Percentiles rank a stretch among this genome's conserved stretches.
Conservation (phyloP, 2,797 vertebrate species). For the Potorous gilbertii region DNA sequence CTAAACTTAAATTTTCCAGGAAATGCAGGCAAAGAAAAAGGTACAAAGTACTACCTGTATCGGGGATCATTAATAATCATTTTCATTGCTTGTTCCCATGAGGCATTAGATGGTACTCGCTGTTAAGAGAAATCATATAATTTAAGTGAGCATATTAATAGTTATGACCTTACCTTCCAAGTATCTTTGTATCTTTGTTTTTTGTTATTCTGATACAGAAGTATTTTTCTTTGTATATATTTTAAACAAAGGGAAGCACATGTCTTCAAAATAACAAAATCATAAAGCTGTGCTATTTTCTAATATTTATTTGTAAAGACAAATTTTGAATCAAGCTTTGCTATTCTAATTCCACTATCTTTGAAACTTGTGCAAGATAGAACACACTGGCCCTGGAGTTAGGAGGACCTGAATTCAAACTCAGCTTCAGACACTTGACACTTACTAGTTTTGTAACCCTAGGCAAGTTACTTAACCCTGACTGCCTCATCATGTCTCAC, state of each 20-base stretch:
- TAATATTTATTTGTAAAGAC: neutral
- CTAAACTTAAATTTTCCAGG: neutral
- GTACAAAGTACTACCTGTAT: conserved; percentile 91
- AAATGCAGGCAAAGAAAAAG: neutral
- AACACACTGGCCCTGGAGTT: too few relatives aligned
- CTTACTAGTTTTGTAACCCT: too few relatives aligned
- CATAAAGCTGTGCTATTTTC: neutral
- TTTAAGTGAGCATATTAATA: neutral
- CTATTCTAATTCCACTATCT: neutral
- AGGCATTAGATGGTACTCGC: conserved; percentile 97
- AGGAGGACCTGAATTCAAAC: too few relatives aligned
- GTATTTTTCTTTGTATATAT: neutral
- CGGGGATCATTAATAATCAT: conserved; percentile 99
- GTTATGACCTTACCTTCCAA: neutral
- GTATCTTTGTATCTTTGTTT: neutral
- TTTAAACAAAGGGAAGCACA: neutral
- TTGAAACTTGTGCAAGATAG: neutral
- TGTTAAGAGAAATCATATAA: conserved; percentile 76
- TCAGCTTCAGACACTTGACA: too few relatives aligned
- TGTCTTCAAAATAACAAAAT: neutral
- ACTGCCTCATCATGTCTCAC: too few relatives aligned
- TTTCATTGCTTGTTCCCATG: conserved; percentile 99
- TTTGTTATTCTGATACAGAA: neutral
- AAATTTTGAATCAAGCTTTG: neutral
- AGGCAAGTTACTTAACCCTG: too few relatives aligned